Evolutionary conservation across 2,113 vertebrate species (phyloP), one percentile per base, ranked within the genome.

Genomic region (Gopherus evgoodei): DNA sequence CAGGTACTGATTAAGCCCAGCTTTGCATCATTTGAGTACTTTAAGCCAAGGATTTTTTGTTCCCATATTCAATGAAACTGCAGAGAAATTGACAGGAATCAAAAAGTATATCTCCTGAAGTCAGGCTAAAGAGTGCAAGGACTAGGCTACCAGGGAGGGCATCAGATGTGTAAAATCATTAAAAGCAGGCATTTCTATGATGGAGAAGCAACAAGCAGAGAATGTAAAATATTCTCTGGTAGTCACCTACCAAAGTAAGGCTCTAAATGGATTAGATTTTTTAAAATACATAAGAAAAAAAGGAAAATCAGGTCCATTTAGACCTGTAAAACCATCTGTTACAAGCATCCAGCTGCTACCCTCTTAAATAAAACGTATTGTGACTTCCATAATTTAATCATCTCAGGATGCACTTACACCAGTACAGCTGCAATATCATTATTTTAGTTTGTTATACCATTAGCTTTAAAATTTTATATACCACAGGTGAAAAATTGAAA

Each of bases 391-490:
- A 92, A 94, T 90, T 95, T 83, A 25, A 92, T 42, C 57, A 91
- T 84, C 14, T 76, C 65, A 90, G 42, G 86, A 85, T 96, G 83
- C 42, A 93, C 90, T 96, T 95, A 94, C 69, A 53, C 1, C 6
- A 57, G 8, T 50, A 93, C 29, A 93, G 91, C 89, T 95, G 83
- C 91, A 90, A 69, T 29, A 78, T 76, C 25, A n/a, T 96, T 95
- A 81, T 87, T 93, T 89, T 81, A 92, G 59, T 84, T 95, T 91
- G 50, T 95, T 82, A 79, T 93, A 82, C 89, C 91, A 65, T 92
- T 96, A 93, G 50, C 10, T 75, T 90, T 86, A 94, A 95, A 97
- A 96, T 91, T 81, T 53, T 97, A n/a, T 57, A 84, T 84, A 85
- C 59, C 90, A 94, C 17, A 92, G 49, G 91, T 96, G 83, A 4